Conservation (phyloP, 2,113 vertebrate species). For the Passer montanus region DNA sequence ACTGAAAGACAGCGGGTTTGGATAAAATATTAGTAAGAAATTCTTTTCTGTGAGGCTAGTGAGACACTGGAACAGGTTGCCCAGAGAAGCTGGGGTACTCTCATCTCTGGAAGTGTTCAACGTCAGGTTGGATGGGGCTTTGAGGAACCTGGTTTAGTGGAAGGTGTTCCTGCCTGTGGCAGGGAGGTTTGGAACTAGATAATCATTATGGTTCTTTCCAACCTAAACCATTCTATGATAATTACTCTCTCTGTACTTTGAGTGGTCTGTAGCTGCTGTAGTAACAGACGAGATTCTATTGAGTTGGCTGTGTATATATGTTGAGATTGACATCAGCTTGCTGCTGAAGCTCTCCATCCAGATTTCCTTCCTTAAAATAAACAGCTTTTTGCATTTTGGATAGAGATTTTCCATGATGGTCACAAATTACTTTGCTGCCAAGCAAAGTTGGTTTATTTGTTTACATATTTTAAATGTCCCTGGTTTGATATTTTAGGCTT, state of each 20-base stretch:
- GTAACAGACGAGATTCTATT: not conserved
- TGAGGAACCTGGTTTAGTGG: not conserved
- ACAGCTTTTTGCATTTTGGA: not conserved
- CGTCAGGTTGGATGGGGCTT: not conserved
- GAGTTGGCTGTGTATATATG: fast-evolving
- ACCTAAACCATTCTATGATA: not conserved
- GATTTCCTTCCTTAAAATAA: not conserved
- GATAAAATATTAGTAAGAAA: not conserved
- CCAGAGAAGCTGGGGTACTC: not conserved
- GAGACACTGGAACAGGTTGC: not conserved
- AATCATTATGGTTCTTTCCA: not conserved
- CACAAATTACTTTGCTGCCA: not conserved
- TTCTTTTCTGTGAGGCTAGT: not conserved
- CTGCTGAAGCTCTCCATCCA: not conserved
- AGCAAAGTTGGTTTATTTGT: not conserved
- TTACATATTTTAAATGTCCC: not conserved
- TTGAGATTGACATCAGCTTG: not conserved
- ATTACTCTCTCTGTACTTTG: not conserved
- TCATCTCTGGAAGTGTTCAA: not conserved
- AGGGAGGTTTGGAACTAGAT: not conserved
- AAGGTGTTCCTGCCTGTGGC: not conserved
- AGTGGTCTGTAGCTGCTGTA: not conserved
- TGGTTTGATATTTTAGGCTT: not conserved
- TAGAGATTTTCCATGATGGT: not conserved
- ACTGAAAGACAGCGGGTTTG: not conserved